A percentile compares a stretch with the other conserved stretches of the same genome.
These are phyloP conservation scores for Oncorhynchus keta DNA, from an alignment of 2,113 vertebrate genomes.

Conservation along the genomic window DNA sequence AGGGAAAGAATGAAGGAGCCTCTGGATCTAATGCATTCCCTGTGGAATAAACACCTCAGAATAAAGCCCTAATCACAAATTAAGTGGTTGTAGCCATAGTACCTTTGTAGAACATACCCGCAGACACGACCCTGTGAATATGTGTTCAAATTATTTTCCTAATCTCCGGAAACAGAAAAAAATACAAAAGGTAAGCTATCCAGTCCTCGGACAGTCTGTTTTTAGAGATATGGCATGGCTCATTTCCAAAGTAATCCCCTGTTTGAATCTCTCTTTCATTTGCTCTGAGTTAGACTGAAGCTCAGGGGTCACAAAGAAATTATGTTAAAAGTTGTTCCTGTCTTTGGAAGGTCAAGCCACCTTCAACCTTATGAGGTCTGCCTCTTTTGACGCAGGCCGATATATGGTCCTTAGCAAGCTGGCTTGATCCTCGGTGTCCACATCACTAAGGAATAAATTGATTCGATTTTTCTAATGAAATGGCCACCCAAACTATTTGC, in stretches of 20 bases:
- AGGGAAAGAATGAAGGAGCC: conserved; percentile 51
- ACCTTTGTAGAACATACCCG: conserved; percentile 70
- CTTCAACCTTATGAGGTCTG: conserved; percentile 16
- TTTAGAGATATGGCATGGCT: conserved; percentile 61
- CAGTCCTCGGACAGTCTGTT: conserved; percentile 42
- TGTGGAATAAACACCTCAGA: conserved; percentile 69
- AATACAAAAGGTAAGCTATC: conserved; percentile 43
- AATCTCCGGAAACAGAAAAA: too few species aligned
- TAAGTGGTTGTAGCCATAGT: conserved; percentile 78
- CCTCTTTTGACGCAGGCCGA: too few species aligned
- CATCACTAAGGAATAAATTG: too few species aligned
- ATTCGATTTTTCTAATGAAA: too few species aligned
- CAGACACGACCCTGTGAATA: conserved; percentile 59
- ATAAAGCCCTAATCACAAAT: conserved; percentile 82
- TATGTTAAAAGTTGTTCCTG: conserved; percentile 33
- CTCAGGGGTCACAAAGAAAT: conserved; percentile 57
- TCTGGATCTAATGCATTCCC: too few species aligned
- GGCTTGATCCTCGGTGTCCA: conserved; percentile 16
- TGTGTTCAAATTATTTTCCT: conserved; percentile 46
- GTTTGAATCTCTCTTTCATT: conserved; percentile 36
- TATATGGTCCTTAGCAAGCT: conserved; percentile 39
- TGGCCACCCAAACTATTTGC: too few species aligned
- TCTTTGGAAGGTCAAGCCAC: conserved; percentile 41
- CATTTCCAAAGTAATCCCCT: conserved; percentile 66
- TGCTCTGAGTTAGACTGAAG: conserved; percentile 37